Evolutionary conservation across 2,113 vertebrate species (phyloP).

Genomic region (Leucopsar rothschildi): DNA sequence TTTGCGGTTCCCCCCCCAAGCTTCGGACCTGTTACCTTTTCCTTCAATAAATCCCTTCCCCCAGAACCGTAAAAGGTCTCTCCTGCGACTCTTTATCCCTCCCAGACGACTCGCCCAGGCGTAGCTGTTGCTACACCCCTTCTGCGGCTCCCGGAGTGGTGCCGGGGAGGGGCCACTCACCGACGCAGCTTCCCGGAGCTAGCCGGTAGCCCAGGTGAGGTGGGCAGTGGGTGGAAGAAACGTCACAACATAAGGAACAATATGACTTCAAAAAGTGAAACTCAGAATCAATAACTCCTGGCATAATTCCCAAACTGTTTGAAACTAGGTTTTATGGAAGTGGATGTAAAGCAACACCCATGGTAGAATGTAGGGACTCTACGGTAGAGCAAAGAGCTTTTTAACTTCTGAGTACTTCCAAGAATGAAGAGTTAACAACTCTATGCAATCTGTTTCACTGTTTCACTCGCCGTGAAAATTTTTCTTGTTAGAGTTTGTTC

Average conservation of each 20-base stretch:
- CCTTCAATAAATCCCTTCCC: too few species aligned
- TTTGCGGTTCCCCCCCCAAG: too few species aligned
- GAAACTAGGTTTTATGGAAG: background rate
- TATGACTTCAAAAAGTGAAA: background rate
- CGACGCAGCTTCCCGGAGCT: too few species aligned
- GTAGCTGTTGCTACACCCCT: too few species aligned
- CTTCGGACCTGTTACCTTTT: too few species aligned
- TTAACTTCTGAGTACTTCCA: background rate
- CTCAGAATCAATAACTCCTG: background rate
- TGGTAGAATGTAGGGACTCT: rapidly evolving
- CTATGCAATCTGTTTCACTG: background rate
- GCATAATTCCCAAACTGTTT: background rate
- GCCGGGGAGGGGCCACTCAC: too few species aligned
- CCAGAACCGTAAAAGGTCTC: too few species aligned
- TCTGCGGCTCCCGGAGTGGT: too few species aligned
- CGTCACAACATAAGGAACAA: background rate
- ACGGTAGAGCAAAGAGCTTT: background rate
- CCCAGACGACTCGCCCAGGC: too few species aligned
- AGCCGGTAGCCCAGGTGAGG: too few species aligned
- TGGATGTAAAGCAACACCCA: background rate
- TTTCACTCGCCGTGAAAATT: background rate
- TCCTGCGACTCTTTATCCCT: too few species aligned
- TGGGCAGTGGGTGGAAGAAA: too few species aligned
- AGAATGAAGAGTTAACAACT: background rate
- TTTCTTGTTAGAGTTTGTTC: background rate